These are phyloP conservation scores for Melanerpes aurifrons DNA, from an alignment of 2,113 vertebrate genomes.

Conservation along the genomic window DNA sequence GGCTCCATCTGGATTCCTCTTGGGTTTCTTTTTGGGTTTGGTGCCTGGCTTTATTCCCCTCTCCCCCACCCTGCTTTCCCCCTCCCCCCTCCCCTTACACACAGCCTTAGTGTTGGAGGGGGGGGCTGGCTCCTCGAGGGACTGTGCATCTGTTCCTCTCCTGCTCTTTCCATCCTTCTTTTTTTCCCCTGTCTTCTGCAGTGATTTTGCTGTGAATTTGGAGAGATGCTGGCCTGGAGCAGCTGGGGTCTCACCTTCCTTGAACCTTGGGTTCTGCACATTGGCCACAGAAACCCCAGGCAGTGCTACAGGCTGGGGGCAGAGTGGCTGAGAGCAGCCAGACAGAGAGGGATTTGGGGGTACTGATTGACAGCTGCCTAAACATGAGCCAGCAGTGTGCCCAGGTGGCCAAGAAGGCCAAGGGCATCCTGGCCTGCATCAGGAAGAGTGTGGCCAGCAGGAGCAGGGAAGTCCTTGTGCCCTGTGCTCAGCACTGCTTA, in stretches of 20 bases:
- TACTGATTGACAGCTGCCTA: too few relatives aligned
- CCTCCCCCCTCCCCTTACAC: neutral
- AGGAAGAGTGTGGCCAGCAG: too few relatives aligned
- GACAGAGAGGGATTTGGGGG: too few relatives aligned
- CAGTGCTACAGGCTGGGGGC: too few relatives aligned
- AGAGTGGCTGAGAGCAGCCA: too few relatives aligned
- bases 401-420: too few relatives aligned
- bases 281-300: too few relatives aligned
- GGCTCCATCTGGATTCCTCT: constrained; percentile 63
- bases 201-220: neutral
- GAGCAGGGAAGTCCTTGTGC: too few relatives aligned
- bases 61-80: neutral
- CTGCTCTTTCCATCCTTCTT: neutral
- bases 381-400: too few relatives aligned
- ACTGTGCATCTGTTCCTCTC: neutral
- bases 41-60: neutral
- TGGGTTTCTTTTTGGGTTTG: neutral
- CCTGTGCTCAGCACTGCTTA: too few relatives aligned
- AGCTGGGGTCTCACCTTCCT: neutral
- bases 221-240: rapidly evolving
- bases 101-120: neutral
- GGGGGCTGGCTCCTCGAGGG: neutral
- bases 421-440: too few relatives aligned
- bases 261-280: too few relatives aligned
- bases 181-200: neutral